Percentiles rank a stretch among this genome's conserved stretches.
These are phyloP conservation scores for Conus ventricosus DNA, from an alignment of 1,140 invertebrate species.

Conservation along the genomic window DNA sequence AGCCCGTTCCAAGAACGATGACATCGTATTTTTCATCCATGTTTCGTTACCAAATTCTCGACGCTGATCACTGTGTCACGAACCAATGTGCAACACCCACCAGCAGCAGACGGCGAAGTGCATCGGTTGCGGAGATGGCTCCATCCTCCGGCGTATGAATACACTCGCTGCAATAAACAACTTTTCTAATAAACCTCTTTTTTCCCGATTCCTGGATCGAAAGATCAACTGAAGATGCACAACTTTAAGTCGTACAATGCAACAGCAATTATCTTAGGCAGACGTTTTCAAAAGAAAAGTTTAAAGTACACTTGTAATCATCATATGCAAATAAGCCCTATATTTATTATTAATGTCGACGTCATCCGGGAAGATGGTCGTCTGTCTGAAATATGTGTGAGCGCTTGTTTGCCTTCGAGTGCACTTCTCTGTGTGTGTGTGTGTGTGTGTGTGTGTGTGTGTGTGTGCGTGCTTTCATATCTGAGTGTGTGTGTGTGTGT, in stretches of 20 bases:
- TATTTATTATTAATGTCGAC: not conserved
- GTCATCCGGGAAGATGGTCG: not conserved
- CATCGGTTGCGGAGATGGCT: constrained; percentile 43
- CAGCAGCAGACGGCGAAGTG: constrained; percentile 42
- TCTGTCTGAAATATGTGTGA: not conserved
- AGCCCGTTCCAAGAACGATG: constrained; percentile 97
- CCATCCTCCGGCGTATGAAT: constrained; percentile 42
- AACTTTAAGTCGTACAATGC: not conserved
- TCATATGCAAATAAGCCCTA: not conserved
- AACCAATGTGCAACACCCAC: constrained; percentile 44
- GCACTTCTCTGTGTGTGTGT: too few relatives aligned
- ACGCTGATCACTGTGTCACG: not conserved
- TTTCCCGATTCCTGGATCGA: not conserved
- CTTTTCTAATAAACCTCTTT: not conserved
- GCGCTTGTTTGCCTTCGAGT: too few relatives aligned
- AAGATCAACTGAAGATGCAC: not conserved
- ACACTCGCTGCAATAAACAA: not conserved
- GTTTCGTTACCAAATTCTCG: constrained; percentile 8
- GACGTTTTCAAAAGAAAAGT: not conserved
- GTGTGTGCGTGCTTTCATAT: too few relatives aligned
- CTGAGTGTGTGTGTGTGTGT: too few relatives aligned
- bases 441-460: too few relatives aligned
- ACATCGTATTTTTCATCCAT: constrained; percentile 99
- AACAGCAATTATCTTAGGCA: not conserved
- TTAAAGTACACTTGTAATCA: not conserved